Base-by-base conservation (phyloP, 2,888 invertebrate genomes). In the Leptodirus hochenwartii region DNA sequence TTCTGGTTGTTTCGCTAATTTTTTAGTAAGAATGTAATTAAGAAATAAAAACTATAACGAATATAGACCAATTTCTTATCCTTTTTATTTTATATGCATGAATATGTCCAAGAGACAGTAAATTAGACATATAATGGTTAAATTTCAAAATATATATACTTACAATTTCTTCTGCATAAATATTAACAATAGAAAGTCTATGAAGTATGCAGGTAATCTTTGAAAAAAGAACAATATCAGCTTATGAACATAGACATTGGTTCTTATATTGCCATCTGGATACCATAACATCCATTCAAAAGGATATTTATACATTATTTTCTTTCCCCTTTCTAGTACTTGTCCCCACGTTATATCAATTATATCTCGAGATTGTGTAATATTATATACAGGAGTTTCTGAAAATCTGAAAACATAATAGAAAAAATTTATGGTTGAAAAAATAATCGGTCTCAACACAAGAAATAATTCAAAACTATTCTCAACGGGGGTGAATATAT, bases 271-370 rank as follows among this genome's bases (percentile, higher is more conserved):
- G 0, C 80, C 80, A 8, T 73, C 73, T 0, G 75, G 75, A 50
- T 72, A 76, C 69, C 84, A 77, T 2, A 80, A 60, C 15, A 73
- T 68, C 22, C 71, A 63, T 30, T 75, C 70, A 46, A 78, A 66
- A 0, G 82, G 82, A 41, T 69, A 69, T 43, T 71, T 66, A 29
- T 66, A 58, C 0, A 69, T 59, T 37, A 61, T 55, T 17, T 53
- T 34, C 38, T 59, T 61, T 45, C 78, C 73, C 35, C 64, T 61
- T 30, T 71, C 66, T 32, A 87, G 59, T 25, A 82, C 71, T 30
- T 73, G 64, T 1, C 76, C 77, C 91, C 91, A 93, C 0, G 76
- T 73, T 27, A 88, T 54, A 0, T 79, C 70, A 36, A 82, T 10
- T 9, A 35, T 78, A 17, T 75, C 60, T 5, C 64, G 66, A 0